Evolutionary conservation across 2,888 invertebrate species (phyloP).

Genomic region (Campaea margaritaria): DNA sequence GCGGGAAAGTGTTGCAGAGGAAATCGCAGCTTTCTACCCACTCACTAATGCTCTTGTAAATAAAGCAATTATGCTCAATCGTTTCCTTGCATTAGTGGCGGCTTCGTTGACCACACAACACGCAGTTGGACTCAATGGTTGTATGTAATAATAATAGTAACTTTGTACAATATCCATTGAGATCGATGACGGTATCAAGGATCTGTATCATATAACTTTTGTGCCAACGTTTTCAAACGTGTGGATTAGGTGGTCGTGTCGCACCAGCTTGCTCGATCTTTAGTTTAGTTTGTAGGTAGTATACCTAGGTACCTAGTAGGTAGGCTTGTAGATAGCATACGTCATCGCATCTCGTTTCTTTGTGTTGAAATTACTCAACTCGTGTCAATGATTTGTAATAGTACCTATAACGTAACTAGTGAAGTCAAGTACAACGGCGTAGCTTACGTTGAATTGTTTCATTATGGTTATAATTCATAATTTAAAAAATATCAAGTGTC

Average conservation of each 20-base stretch:
- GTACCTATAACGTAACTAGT: background rate
- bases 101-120: background rate
- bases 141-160: background rate
- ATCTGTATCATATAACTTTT: too few species aligned
- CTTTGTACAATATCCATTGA: too few species aligned
- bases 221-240: background rate
- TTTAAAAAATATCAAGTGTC: too few species aligned
- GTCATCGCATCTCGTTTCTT: slow-evolving; percentile 33
- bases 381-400: slow-evolving; percentile 45
- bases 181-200: too few species aligned
- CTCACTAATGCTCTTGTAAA: slow-evolving; percentile 45
- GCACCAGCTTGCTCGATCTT: slow-evolving; percentile 29
- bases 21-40: slow-evolving; percentile 70
- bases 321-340: too few species aligned
- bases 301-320: too few species aligned
- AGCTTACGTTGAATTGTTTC: too few species aligned
- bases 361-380: slow-evolving; percentile 36
- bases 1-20: slow-evolving; percentile 68
- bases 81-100: slow-evolving; percentile 9
- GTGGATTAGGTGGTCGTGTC: slow-evolving; percentile 9
- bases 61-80: slow-evolving; percentile 17
- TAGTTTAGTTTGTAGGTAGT: too few species aligned
- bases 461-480: too few species aligned
- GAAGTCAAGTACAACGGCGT: background rate
- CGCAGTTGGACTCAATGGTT: background rate